Conservation (phyloP, 2,888 invertebrate genomes). For the Torymus aiolomorphi region DNA sequence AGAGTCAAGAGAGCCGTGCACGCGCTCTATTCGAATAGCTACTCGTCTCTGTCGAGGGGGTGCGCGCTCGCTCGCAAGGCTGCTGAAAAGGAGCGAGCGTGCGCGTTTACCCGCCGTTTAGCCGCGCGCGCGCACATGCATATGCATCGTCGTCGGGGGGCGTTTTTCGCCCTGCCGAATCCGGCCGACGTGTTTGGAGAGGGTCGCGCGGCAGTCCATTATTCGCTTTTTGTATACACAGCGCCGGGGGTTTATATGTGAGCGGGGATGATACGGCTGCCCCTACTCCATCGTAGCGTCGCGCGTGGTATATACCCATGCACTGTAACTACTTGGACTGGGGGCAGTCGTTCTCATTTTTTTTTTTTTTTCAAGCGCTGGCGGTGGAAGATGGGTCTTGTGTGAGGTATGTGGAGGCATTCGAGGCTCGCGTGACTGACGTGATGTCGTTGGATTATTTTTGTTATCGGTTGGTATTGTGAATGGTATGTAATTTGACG, state of each 20-base stretch:
- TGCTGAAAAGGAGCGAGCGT: not conserved
- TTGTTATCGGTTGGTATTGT: no score
- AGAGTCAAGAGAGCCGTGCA: conserved; percentile 45
- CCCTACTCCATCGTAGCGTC: no score
- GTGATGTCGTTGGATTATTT: no score
- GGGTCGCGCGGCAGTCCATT: conserved; percentile 72
- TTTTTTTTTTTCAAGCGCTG: no score
- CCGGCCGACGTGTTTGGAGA: conserved; percentile 71
- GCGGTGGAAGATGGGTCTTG: no score
- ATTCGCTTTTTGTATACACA: conserved; percentile 73
- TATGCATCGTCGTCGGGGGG: conserved; percentile 42
- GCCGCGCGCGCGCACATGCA: conserved; percentile 38
- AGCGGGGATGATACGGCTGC: no score
- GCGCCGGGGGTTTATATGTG: no score
- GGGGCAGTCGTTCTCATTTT: conserved; percentile 71
- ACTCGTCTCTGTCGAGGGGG: conserved; percentile 25
- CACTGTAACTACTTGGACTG: no score
- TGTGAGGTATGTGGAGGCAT: no score
- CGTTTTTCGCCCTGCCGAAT: conserved; percentile 62
- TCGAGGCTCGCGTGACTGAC: no score
- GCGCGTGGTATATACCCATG: no score
- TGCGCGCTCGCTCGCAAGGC: not conserved
- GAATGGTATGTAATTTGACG: no score
- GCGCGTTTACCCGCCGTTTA: conserved; percentile 56
- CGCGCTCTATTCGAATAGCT: not conserved